A percentile compares a stretch with the other conserved stretches of the same genome.
Conservation (phyloP, 2,113 vertebrate species). For the Pyxicephalus adspersus region DNA sequence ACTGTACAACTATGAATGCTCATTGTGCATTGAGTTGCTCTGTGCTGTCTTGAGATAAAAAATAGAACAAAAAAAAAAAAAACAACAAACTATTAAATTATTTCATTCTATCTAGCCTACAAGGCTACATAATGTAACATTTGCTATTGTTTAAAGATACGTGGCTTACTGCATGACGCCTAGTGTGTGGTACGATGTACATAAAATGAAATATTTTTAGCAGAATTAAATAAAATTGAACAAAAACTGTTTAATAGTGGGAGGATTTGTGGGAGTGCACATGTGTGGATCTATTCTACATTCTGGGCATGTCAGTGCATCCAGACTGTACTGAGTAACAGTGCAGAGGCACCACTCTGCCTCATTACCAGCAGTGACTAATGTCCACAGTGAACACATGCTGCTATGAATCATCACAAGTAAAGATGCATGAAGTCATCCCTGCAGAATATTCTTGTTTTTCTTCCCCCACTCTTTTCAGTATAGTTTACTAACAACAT, state of each 20-base stretch:
- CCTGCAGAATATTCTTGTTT: no score
- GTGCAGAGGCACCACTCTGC: constrained; percentile 28
- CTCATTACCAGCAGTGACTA: constrained; percentile 27
- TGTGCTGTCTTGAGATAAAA: no score
- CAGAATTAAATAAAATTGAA: constrained; percentile 3
- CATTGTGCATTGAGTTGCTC: no score
- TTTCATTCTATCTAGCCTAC: no score
- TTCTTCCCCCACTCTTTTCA: no score
- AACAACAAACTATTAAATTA: no score
- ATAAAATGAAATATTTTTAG: neutral
- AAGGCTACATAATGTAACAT: no score
- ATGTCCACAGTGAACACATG: constrained; percentile 31
- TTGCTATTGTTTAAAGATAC: neutral
- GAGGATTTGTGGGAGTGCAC: constrained; percentile 35
- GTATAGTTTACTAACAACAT: no score
- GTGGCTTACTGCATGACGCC: neutral
- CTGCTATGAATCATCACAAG: constrained; percentile 32
- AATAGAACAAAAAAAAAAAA: no score
- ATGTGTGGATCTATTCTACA: constrained; percentile 34
- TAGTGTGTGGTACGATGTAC: no score
- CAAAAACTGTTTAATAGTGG: neutral
- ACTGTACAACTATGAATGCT: no score
- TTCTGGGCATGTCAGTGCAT: constrained; percentile 38
- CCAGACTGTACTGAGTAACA: constrained; percentile 42
- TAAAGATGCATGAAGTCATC: neutral